phyloP scores from a whole-genome alignment of 35 echinoderm and acorn worm genomes.

The Heliocidaris tuberculata region DNA sequence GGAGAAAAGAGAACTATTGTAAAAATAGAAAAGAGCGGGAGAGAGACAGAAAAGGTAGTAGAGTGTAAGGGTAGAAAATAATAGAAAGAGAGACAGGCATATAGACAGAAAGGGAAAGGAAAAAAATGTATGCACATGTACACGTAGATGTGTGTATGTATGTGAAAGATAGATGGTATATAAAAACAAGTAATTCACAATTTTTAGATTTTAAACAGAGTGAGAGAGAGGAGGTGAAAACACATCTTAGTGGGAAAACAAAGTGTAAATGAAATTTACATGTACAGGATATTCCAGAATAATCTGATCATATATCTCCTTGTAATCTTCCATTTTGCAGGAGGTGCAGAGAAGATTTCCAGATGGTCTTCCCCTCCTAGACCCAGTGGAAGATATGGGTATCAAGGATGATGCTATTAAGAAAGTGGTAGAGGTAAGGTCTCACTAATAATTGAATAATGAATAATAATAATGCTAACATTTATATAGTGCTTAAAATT shows the following conservation, averaged over 20 bases:
- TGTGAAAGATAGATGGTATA: too few species aligned
- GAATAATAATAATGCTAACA: too few species aligned
- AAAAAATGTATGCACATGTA: too few species aligned
- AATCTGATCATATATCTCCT: not conserved
- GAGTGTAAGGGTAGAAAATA: too few species aligned
- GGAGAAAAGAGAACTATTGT: not conserved
- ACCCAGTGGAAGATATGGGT: constrained; percentile 97
- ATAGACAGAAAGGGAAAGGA: not conserved
- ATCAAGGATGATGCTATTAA: constrained; percentile 86
- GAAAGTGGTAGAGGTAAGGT: constrained; percentile 86
- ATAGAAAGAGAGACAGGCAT: not conserved
- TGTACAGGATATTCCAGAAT: not conserved
- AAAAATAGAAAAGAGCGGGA: not conserved
- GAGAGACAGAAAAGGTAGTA: not conserved
- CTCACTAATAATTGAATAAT: too few species aligned
- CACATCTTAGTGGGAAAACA: not conserved
- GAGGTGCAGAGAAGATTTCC: constrained; percentile 92
- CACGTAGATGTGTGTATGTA: too few species aligned
- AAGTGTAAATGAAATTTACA: not conserved
- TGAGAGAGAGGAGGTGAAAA: not conserved
- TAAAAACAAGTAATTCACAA: too few species aligned
- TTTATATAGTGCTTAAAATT: too few species aligned
- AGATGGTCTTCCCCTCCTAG: constrained; percentile 82
- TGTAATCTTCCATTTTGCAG: constrained; percentile 49
- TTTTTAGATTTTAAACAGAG: not conserved